Evolutionary conservation across 1,140 invertebrate genomes (phyloP).

Genomic region (Euglossa dilemma): DNA sequence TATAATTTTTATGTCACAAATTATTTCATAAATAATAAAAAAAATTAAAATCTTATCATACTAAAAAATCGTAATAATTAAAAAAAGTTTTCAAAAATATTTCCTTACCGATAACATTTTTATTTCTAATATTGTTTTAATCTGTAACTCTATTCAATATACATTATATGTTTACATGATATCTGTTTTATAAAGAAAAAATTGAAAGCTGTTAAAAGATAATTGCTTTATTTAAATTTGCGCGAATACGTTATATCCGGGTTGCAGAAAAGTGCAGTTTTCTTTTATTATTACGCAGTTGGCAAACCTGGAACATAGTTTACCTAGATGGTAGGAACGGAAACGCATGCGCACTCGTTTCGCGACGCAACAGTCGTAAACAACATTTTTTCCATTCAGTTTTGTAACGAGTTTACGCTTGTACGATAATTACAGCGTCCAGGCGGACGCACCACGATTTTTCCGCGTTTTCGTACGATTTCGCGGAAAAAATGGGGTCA

Average conservation of each 20-base stretch:
- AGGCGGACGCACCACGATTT: slow-evolving; percentile 23
- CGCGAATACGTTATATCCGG: background rate
- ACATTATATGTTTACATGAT: background rate
- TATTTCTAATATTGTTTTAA: background rate
- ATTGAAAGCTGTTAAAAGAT: background rate
- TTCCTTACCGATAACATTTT: slow-evolving; percentile 25
- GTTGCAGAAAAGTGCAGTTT: background rate
- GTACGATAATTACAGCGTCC: slow-evolving; percentile 26
- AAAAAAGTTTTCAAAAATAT: background rate
- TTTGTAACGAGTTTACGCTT: slow-evolving; percentile 48
- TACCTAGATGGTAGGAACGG: slow-evolving; percentile 13
- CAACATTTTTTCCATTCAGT: slow-evolving; percentile 73
- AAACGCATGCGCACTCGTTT: slow-evolving; percentile 69
- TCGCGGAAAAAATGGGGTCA: slow-evolving; percentile 47
- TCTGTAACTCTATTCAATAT: background rate
- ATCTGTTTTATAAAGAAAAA: background rate
- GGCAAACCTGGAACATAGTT: slow-evolving; percentile 26
- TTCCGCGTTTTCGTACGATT: slow-evolving; percentile 51
- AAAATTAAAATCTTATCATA: background rate
- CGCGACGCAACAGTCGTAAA: slow-evolving; percentile 72
- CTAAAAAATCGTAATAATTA: background rate
- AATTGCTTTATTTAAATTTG: slow-evolving; percentile 4
- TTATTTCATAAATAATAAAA: background rate
- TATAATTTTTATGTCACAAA: background rate
- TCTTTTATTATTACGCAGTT: background rate